Evolutionary conservation across 2,113 vertebrate genomes (phyloP).

Genomic region (Marmota flaviventris): DNA sequence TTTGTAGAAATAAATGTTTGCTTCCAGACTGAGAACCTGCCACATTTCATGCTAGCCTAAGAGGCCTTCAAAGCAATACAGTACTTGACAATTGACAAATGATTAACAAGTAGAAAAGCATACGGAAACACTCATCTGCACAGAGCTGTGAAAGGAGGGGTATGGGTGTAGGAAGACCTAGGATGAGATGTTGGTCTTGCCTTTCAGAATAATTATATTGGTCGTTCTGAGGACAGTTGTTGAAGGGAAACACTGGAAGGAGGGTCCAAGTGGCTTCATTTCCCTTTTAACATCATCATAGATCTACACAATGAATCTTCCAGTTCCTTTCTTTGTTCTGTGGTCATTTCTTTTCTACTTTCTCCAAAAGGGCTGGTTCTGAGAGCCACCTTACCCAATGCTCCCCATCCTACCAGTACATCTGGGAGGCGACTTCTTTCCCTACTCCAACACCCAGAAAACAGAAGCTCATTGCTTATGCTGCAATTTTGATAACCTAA

Average conservation of each 20-base stretch:
- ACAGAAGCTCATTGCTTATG: conserved; percentile 88
- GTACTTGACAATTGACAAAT: conserved; percentile 62
- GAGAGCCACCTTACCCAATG: not conserved
- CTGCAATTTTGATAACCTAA: conserved; percentile 91
- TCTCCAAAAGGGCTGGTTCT: not conserved
- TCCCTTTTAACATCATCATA: not conserved
- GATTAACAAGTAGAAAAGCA: conserved; percentile 40
- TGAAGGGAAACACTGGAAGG: not conserved
- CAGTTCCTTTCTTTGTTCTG: not conserved
- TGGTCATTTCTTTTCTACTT: not conserved
- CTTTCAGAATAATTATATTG: not conserved
- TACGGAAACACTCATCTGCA: not conserved
- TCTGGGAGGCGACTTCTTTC: conserved; percentile 65
- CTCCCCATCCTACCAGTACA: not conserved
- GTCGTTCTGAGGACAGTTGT: not conserved
- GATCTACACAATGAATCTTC: not conserved
- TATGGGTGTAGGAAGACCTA: not conserved
- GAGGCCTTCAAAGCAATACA: conserved; percentile 54
- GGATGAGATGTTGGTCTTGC: not conserved
- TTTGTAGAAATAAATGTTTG: conserved; percentile 67
- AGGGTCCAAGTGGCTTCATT: not conserved
- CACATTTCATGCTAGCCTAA: conserved; percentile 48
- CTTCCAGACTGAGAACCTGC: conserved; percentile 60
- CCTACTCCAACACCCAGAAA: conserved; percentile 73
- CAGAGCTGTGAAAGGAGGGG: not conserved